These are phyloP conservation scores for Xanthia icteritia DNA, from an alignment of 2,888 invertebrate species.

Conservation along the genomic window DNA sequence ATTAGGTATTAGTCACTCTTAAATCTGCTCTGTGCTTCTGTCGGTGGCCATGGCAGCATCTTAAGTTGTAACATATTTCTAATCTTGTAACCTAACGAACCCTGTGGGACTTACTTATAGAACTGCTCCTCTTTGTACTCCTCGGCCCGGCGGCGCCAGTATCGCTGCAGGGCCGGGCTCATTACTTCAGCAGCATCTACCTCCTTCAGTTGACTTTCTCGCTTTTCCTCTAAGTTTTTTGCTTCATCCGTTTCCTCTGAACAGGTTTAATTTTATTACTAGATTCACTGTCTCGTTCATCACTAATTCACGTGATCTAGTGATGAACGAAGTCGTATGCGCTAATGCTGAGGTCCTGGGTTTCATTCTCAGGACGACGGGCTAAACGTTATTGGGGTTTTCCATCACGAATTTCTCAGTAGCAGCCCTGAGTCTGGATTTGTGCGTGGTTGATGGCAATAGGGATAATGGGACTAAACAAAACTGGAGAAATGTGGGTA, in stretches of 20 bases:
- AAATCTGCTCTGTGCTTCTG: background rate
- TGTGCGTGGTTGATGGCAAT: background rate
- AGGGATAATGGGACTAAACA: too few species aligned
- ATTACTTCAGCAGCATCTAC: conserved; percentile 72
- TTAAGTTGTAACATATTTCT: background rate
- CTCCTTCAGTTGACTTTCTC: conserved; percentile 67
- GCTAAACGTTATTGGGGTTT: background rate
- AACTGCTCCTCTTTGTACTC: conserved; percentile 83
- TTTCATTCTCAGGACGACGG: background rate
- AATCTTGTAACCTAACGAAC: background rate
- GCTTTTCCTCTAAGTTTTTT: conserved; percentile 69
- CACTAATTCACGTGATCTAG: background rate
- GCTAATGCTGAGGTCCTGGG: background rate
- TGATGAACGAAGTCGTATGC: too few species aligned
- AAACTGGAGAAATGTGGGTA: too few species aligned
- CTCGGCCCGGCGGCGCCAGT: conserved; percentile 83
- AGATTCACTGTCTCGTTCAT: background rate
- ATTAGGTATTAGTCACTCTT: background rate
- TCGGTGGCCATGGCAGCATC: background rate
- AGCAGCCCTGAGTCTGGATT: background rate
- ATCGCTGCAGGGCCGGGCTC: conserved; percentile 76
- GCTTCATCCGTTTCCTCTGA: conserved; percentile 27
- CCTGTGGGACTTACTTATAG: conserved; percentile 73
- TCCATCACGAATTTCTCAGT: background rate
- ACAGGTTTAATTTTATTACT: background rate